phyloP scores from a whole-genome alignment of 2,113 vertebrate species.

The Alexandromys fortis region DNA sequence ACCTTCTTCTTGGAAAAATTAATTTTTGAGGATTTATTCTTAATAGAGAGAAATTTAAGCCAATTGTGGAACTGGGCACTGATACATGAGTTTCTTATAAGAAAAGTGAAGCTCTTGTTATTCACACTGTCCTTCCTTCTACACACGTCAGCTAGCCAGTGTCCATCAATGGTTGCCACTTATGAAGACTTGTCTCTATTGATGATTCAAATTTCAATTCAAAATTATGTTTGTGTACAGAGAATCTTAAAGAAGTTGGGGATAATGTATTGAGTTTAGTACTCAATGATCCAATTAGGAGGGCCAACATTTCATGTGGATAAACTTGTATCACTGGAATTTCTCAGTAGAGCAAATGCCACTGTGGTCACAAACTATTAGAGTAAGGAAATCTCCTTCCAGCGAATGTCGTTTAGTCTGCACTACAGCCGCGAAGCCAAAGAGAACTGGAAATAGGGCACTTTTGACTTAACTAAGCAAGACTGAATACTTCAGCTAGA shows the following conservation, averaged over 20 bases:
- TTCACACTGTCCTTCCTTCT: constrained; percentile 20
- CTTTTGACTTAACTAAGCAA: constrained; percentile 34
- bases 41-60: constrained; percentile 71
- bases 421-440: background rate
- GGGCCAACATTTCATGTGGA: background rate
- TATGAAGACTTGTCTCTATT: background rate
- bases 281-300: background rate
- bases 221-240: constrained; percentile 27
- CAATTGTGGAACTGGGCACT: background rate
- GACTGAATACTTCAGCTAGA: background rate
- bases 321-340: background rate
- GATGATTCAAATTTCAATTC: constrained; percentile 42
- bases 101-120: constrained; percentile 39
- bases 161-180: background rate
- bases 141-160: constrained; percentile 8
- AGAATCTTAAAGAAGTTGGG: constrained; percentile 9
- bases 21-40: constrained; percentile 76
- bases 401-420: background rate
- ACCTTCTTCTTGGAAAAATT: constrained; percentile 66
- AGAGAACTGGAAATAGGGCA: background rate
- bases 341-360: background rate
- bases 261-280: background rate
- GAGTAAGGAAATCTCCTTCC: background rate
- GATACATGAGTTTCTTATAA: constrained; percentile 70
- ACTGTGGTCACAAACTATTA: background rate